Evolutionary conservation across 2,113 vertebrate genomes (phyloP), one percentile per base, ranked within the genome.

Genomic region (Phoxinus phoxinus): DNA sequence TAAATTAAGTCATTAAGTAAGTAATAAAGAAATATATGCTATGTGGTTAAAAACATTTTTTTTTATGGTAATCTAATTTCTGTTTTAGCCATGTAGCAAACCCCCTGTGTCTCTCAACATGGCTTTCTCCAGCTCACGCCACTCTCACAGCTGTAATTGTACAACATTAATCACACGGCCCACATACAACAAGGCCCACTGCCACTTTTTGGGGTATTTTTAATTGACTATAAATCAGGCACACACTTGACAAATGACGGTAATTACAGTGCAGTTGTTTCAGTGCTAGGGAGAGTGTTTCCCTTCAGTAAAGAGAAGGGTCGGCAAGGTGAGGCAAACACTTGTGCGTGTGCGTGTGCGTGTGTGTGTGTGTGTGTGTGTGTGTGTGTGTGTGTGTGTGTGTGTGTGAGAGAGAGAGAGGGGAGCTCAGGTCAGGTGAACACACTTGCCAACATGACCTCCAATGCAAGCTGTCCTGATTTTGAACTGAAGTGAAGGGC

Each of bases 151-250:
- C 91, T 84, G 89, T 91, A 91, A 95, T 90, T 90, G 86, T 69
- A 30, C 58, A 81, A 74, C 92, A 96, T 98, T 97, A 96, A 96
- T 98, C 95, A 95, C 91, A 84, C 91, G 91, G 93, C 85, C 92
- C 73, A 89, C 74, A 88, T 89, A 89, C 90, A 94, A 89, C 93
- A 91, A 91, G 85, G 93, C 93, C 91, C 90, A 93, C 90, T 92
- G 94, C 91, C 93, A 96, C 95, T 94, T 91, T 92, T 92, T 90
- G 81, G 89, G 90, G 90, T 94, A 91, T 93, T 95, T 96, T 96
- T 96, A 97, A 96, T 96, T 97, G 95, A 95, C 94, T 95, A 95
- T 96, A 96, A 97, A 97, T 97, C 96, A 97, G 96, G 94, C 77
- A 89, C 90, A 84, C 91, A 93, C 91, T 94, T 99, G 97, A 98